Evolutionary conservation across 1,140 invertebrate genomes (phyloP).

Genomic region (Drosophila simulans): DNA sequence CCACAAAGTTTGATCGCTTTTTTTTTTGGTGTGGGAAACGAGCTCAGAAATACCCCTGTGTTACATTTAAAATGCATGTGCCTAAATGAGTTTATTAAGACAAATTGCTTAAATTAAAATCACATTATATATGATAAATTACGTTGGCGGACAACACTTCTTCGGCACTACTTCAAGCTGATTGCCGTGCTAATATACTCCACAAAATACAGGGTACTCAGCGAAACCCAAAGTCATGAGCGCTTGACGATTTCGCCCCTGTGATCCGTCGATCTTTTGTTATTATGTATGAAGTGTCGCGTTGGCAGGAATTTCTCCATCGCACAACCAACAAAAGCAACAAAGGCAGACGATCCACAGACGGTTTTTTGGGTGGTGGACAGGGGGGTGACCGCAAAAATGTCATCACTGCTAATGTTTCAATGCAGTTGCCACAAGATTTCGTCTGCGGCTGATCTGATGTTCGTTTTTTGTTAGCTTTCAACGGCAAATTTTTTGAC

Average conservation of each 20-base stretch:
- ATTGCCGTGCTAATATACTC: background rate
- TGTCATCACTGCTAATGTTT: constrained; percentile 84
- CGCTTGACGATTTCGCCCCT: constrained; percentile 30
- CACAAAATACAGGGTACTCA: constrained; percentile 11
- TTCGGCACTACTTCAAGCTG: background rate
- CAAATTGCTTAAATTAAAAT: background rate
- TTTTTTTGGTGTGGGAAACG: background rate
- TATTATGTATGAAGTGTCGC: constrained; percentile 84
- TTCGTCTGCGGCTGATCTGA: constrained; percentile 54
- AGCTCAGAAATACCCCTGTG: constrained; percentile 22
- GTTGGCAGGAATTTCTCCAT: constrained; percentile 70
- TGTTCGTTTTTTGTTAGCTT: constrained; percentile 32
- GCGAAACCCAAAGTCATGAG: background rate
- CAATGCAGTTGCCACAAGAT: constrained; percentile 72
- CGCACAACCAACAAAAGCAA: constrained; percentile 34
- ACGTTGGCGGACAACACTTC: too few relatives aligned
- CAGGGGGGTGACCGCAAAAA: constrained; percentile 69
- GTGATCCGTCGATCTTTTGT: constrained; percentile 63
- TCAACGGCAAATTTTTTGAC: constrained; percentile 62
- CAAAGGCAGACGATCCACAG: constrained; percentile 51
- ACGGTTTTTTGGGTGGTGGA: constrained; percentile 25
- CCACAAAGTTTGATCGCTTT: constrained; percentile 5
- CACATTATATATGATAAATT: background rate
- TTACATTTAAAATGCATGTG: background rate
- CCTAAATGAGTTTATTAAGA: constrained; percentile 22